phyloP scores from a whole-genome alignment of 2,888 invertebrate genomes.

The Apamea crenata region DNA sequence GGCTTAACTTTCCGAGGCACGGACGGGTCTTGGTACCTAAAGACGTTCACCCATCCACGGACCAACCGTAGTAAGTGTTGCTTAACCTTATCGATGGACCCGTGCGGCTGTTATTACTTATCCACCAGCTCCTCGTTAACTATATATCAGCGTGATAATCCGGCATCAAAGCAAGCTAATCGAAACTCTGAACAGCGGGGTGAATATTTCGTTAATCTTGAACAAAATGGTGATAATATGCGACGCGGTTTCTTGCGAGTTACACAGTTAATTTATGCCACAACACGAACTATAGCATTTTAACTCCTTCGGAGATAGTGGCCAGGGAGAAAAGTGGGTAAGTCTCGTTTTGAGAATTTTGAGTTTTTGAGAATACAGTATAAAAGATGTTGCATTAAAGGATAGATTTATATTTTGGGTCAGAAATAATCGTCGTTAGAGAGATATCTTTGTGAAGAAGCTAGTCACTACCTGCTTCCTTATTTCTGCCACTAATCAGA shows the following conservation, averaged over 20 bases:
- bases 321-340: conserved; percentile 61
- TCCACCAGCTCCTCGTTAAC: background rate
- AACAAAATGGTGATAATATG: conserved; percentile 89
- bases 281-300: conserved; percentile 90
- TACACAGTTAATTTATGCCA: conserved; percentile 88
- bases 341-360: conserved; percentile 60
- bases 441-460: background rate
- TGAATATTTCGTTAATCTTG: conserved; percentile 88
- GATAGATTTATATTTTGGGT: background rate
- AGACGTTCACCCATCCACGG: too few relatives aligned
- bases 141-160: conserved; percentile 37
- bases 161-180: conserved; percentile 74
- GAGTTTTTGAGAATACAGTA: background rate
- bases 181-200: conserved; percentile 84
- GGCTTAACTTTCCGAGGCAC: too few relatives aligned
- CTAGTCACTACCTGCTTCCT: background rate
- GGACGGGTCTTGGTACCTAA: too few relatives aligned
- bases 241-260: conserved; percentile 87
- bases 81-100: too few relatives aligned
- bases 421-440: background rate
- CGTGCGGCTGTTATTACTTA: too few relatives aligned
- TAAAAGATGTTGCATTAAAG: background rate
- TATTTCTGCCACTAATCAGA: background rate
- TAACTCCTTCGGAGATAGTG: conserved; percentile 88
- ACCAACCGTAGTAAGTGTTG: too few relatives aligned